Conservation (phyloP, 2,888 invertebrate species). For the Drosophila incognita region DNA sequence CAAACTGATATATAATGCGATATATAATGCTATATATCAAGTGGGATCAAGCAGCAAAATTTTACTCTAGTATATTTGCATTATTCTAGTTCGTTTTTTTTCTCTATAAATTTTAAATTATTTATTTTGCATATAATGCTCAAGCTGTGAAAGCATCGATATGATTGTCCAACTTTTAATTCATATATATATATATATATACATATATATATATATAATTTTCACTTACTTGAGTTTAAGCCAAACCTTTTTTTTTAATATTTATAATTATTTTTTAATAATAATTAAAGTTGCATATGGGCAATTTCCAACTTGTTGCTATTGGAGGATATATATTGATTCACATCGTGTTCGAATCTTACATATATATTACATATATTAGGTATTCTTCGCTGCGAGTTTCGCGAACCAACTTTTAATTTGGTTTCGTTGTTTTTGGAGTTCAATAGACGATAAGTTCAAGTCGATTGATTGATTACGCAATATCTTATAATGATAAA, state of each 20-base stretch:
- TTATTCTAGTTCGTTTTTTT: background rate
- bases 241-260: no score
- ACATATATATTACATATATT: background rate
- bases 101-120: background rate
- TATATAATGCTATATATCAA: background rate
- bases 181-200: background rate
- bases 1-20: background rate
- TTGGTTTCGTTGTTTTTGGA: background rate
- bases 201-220: background rate
- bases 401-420: background rate
- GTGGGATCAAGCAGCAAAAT: no score
- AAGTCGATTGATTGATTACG: constrained; percentile 1
- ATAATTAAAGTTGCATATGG: constrained; percentile 13
- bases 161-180: background rate
- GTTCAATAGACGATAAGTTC: constrained; percentile 37
- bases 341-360: background rate
- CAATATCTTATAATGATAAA: background rate
- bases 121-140: background rate
- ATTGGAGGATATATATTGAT: background rate
- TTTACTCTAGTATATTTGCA: no score
- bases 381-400: background rate
- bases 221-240: no score
- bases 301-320: background rate
- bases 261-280: background rate
- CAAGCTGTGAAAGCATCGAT: background rate